phyloP scores from a whole-genome alignment of 2,113 vertebrate genomes.

The Pseudonaja textilis region DNA sequence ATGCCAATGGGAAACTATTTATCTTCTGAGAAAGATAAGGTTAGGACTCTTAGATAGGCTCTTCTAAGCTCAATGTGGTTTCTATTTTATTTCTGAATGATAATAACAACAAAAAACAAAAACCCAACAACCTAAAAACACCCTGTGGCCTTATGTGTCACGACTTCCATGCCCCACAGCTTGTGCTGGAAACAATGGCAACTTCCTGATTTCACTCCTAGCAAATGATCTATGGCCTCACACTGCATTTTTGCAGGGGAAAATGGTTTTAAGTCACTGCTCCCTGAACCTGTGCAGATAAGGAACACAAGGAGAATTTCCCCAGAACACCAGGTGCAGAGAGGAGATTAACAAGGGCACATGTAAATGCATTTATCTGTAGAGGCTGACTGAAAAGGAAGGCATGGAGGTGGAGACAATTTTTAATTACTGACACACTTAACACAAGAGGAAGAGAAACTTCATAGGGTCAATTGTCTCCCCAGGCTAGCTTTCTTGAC shows the following conservation, averaged over 20 bases:
- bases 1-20: not conserved
- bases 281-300: conserved; percentile 32
- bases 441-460: not conserved
- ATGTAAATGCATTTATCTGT: not conserved
- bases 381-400: not conserved
- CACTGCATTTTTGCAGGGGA: conserved; percentile 20
- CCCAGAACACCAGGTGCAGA: conserved; percentile 46
- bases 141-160: conserved; percentile 2
- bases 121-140: not conserved
- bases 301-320: conserved; percentile 34
- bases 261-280: conserved; percentile 27
- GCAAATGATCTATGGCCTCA: conserved; percentile 17
- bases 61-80: not conserved
- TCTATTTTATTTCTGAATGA: conserved; percentile 14
- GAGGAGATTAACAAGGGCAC: conserved; percentile 19
- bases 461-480: not conserved
- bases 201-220: conserved; percentile 21
- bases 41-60: not conserved
- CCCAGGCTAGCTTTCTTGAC: not conserved
- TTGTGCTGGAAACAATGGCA: conserved; percentile 12
- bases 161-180: not conserved
- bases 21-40: conserved; percentile 1
- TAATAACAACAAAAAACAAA: not conserved
- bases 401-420: not conserved
- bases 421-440: not conserved